These are phyloP conservation scores for Popillia japonica DNA, from an alignment of 1,140 invertebrate genomes.

Conservation along the genomic window DNA sequence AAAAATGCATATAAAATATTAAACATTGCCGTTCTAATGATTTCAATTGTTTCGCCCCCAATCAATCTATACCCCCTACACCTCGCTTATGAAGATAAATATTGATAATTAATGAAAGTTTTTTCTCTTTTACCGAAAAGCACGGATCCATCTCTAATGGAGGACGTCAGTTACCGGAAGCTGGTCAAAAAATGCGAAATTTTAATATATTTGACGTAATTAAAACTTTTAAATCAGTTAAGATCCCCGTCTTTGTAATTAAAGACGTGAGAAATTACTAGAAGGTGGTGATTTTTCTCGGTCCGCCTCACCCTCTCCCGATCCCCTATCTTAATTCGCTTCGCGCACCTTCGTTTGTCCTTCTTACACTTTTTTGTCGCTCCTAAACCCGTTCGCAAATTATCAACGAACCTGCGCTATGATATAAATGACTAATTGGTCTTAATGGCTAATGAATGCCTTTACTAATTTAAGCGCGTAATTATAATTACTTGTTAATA, in stretches of 20 bases:
- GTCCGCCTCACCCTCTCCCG: too few species aligned
- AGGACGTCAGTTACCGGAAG: not conserved
- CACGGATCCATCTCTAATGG: not conserved
- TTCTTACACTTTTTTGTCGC: not conserved
- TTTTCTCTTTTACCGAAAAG: not conserved
- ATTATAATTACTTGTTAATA: not conserved
- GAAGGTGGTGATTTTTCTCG: slow-evolving; percentile 1
- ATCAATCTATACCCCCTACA: too few species aligned
- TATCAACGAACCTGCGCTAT: not conserved
- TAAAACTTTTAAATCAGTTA: slow-evolving; percentile 32
- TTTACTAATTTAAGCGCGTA: not conserved
- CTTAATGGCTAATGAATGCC: slow-evolving; percentile 14
- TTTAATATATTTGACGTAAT: slow-evolving; percentile 33
- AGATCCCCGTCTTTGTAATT: slow-evolving; percentile 29
- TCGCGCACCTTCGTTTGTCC: not conserved
- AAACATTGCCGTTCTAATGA: too few species aligned
- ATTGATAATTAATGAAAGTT: not conserved
- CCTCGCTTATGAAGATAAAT: not conserved
- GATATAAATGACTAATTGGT: slow-evolving; percentile 16
- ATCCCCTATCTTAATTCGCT: not conserved
- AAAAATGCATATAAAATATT: too few species aligned
- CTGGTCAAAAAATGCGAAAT: slow-evolving; percentile 23
- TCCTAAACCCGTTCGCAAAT: not conserved
- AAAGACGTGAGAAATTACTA: slow-evolving; percentile 23
- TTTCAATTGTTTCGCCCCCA: too few species aligned